phyloP scores from a whole-genome alignment of 2,888 invertebrate species.

The Ormyrus rosae region DNA sequence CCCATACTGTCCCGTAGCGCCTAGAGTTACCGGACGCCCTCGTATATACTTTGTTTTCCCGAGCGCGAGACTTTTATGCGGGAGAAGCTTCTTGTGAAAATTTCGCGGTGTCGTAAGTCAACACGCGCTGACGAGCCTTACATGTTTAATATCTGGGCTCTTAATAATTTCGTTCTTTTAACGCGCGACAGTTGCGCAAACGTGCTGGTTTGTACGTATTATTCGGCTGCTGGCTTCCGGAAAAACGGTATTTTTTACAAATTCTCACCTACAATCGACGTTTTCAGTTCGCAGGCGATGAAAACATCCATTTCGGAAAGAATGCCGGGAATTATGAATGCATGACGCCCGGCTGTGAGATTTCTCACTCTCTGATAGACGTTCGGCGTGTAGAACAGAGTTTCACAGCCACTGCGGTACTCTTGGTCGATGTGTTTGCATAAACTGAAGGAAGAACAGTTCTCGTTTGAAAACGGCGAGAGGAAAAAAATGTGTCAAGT shows the following conservation, averaged over 20 bases:
- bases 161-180: no score
- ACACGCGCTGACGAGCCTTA: no score
- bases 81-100: no score
- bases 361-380: conserved; percentile 59
- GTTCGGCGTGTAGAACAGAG: conserved; percentile 57
- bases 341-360: conserved; percentile 60
- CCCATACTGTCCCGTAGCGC: neutral
- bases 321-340: conserved; percentile 61
- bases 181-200: no score
- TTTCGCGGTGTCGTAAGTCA: no score
- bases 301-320: conserved; percentile 59
- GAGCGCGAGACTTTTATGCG: no score
- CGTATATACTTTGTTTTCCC: neutral
- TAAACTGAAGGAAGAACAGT: conserved; percentile 10
- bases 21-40: neutral
- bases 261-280: conserved; percentile 59
- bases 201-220: no score
- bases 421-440: conserved; percentile 48
- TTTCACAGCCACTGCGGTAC: conserved; percentile 57
- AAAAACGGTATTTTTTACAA: neutral
- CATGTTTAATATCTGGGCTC: no score
- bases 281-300: conserved; percentile 60
- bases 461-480: neutral
- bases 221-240: no score
- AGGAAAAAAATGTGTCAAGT: no score